Evolutionary conservation across 2,888 invertebrate genomes (phyloP), one percentile per base, ranked within the genome.

Genomic region (Acanthosepion lycidas): DNA sequence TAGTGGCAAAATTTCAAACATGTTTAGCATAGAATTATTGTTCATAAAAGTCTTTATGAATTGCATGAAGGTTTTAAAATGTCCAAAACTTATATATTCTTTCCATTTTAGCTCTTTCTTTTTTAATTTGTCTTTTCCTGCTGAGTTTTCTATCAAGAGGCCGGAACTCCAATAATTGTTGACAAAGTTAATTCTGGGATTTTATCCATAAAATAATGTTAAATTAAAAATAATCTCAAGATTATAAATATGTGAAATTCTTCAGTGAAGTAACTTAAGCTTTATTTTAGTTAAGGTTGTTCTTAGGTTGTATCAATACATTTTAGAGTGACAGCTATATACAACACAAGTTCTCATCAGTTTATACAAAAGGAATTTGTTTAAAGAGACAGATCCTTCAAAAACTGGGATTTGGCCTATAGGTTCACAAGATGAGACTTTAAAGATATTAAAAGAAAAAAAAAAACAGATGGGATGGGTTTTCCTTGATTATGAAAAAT

Each of bases 401-500:
- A 59, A 59, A 59, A 59, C 20, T 59, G 20, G 6, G 59, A 59
- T 59, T 6, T 59, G 59, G 23, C 23, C 23, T 6, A 23, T 20
- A 6, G 59, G 20, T 20, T 23, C 23, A n/a, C 12, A n/a, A 78
- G n/a, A 78, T 15, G n/a, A 15, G 23, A n/a, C 12, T 78, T 78
- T n/a, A n/a, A 15, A n/a, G 33, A n/a, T 78, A 33, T 78, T n/a
- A 12, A 23, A 59, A 59, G 23, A 59, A 42, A 42, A 33, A 42
- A 33, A 42, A 42, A 42, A 59, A 0, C n/a, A n/a, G 33, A 78
- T 33, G 78, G n/a, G 78, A 33, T n/a, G 78, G 78, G 78, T n/a
- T 78, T 78, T 78, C 78, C n/a, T 78, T 78, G 78, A 78, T 78
- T 78, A 78, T 78, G 23, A 78, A 78, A n/a, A 33, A n/a, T 78